Evolutionary conservation across 1,140 invertebrate species (phyloP), one percentile per base, ranked within the genome.

Genomic region (Fopius arisanus): DNA sequence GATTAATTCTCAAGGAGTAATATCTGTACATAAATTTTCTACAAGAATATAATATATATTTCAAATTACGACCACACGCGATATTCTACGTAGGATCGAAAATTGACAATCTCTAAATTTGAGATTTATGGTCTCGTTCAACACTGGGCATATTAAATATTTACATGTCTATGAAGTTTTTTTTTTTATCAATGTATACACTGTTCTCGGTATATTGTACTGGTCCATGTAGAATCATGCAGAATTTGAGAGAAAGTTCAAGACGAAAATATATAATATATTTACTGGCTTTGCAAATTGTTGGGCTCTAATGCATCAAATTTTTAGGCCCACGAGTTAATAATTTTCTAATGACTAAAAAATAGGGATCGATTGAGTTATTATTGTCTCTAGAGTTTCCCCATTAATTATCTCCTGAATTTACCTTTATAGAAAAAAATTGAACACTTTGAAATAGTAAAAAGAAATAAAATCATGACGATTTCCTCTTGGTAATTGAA

Each of bases 11-110:
- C 12, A 59, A 12, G 5, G 29, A 31, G 6, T 40, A 40, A 66
- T n/a, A 40, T 59, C 29, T 62, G 28, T 70, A 70, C 51, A 70
- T 70, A 70, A 70, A 71, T 65, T 31, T 71, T 33, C 62, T 72
- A 67, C 41, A 72, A 72, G 70, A 72, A 72, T 72, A 70, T 70
- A 70, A 37, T 37, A 48, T 48, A 48, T 48, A 48, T 48, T 48
- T 48, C 43, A 48, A 48, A 48, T 48, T n/a, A 48, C 43, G 43
- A n/a, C n/a, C 43, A 48, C 43, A 16, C 43, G 43, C 14, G 43
- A 14, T 48, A 48, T 48, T 48, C 37, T 59, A 40, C 33, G 59
- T 70, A 69, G 19, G n/a, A 48, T 48, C 16, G 16, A 16, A 48
- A 48, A 48, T 48, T 48, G 43, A 48, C 43, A 48, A 48, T 19